Evolutionary conservation across 2,888 invertebrate genomes (phyloP), one percentile per base, ranked within the genome.

Genomic region (Autographa pulchrina): DNA sequence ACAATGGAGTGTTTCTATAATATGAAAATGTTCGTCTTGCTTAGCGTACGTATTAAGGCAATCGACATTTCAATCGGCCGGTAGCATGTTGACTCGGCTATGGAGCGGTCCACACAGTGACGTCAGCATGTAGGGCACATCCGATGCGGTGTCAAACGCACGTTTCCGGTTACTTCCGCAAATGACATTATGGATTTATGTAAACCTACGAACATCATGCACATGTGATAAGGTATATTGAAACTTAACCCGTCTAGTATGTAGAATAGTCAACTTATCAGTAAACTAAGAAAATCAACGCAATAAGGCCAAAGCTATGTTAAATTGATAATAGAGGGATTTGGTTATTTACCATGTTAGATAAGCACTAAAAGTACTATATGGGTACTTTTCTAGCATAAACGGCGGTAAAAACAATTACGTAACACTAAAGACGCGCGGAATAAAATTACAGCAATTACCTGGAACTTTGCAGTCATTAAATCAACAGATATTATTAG

Each of bases 91-190:
- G 62, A 56, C 31, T n/a, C 58, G 60, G 67, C 61, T 61, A 62
- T 31, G 66, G 31, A 68, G 54, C 56, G 59, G n/a, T 66, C 77
- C 81, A 70, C 78, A 81, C 68, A 81, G 79, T 85, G 81, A 78
- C 82, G 81, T 80, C 81, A 75, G 52, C 68, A 77, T 76, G 75
- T 69, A 80, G 74, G 75, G 67, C 83, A 85, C 75, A 84, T 89
- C 87, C 85, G 88, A 84, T 76, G 81, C 79, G 71, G 71, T 80
- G 86, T 86, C 86, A 87, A 81, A 84, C 79, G 66, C 85, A 81
- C 81, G 82, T 84, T 84, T 85, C 87, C 85, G 80, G 77, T 74
- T 74, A 74, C 73, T 82, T 80, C 82, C 83, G 81, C 79, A 81
- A 85, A 81, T 84, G 84, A 84, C 82, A 82, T 75, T 82, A 81